These are phyloP conservation scores for Osedax frankpressi DNA, from an alignment of 2,888 invertebrate genomes.

Conservation along the genomic window DNA sequence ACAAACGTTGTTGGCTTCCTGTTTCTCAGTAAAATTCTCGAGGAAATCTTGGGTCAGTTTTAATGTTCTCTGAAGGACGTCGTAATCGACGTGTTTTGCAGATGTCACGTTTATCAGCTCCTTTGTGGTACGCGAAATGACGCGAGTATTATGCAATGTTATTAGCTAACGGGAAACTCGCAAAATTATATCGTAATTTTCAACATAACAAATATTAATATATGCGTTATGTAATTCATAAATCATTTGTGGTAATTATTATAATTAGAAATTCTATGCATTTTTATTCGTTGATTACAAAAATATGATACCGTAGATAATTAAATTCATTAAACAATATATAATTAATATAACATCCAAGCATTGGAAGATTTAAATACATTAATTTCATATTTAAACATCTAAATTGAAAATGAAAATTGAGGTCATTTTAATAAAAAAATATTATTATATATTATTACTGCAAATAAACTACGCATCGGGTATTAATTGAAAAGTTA, in stretches of 20 bases:
- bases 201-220: not conserved
- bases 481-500: no score
- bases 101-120: conserved; percentile 48
- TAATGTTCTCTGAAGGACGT: conserved; percentile 43
- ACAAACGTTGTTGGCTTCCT: conserved; percentile 28
- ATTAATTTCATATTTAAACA: no score
- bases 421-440: no score
- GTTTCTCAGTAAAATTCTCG: conserved; percentile 50
- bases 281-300: no score
- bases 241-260: not conserved
- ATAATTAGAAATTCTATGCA: no score
- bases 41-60: conserved; percentile 78
- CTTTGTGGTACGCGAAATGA: conserved; percentile 29
- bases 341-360: no score
- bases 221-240: not conserved
- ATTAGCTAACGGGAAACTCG: not conserved
- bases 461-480: no score
- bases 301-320: no score
- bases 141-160: not conserved
- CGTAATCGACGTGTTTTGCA: conserved; percentile 44
- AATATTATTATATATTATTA: no score
- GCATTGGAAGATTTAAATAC: no score
- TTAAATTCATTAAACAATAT: no score
- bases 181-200: not conserved
- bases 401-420: no score